Percentiles rank a stretch among this genome's conserved stretches.
phyloP scores from a whole-genome alignment of 2,113 vertebrate genomes.

The Apteryx mantelli region DNA sequence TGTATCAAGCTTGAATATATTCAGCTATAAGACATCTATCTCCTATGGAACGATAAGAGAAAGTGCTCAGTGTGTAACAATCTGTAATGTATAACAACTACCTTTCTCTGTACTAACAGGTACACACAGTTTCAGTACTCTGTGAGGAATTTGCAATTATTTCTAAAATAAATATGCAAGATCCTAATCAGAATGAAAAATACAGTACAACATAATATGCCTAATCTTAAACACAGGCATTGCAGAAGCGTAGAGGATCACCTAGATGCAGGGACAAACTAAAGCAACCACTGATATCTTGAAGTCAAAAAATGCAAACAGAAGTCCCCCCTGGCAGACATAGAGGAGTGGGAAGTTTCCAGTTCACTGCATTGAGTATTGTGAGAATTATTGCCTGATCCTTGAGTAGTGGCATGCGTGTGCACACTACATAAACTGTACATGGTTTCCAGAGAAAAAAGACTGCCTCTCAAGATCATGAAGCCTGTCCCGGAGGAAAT shows the following conservation, averaged over 20 bases:
- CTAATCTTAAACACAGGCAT: background rate
- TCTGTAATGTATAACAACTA: background rate
- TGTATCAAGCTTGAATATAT: background rate
- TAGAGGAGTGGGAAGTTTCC: background rate
- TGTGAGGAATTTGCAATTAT: background rate
- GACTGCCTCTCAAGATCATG: background rate
- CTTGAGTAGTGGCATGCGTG: background rate
- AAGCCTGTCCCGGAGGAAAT: background rate
- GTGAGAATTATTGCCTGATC: background rate
- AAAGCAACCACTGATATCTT: background rate
- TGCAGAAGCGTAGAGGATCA: background rate
- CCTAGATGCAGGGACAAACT: background rate
- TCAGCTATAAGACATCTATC: background rate
- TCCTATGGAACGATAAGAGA: background rate
- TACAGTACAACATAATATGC: background rate
- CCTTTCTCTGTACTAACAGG: background rate
- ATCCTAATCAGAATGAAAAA: background rate
- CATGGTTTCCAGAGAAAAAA: background rate
- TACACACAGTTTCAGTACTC: background rate
- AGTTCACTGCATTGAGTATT: background rate
- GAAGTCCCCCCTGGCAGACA: background rate
- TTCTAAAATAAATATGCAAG: conserved; percentile 1
- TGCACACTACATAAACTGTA: background rate
- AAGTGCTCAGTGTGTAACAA: background rate
- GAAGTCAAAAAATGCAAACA: background rate